Conservation (phyloP, 2,888 invertebrate genomes). For the Onchidella celtica region DNA sequence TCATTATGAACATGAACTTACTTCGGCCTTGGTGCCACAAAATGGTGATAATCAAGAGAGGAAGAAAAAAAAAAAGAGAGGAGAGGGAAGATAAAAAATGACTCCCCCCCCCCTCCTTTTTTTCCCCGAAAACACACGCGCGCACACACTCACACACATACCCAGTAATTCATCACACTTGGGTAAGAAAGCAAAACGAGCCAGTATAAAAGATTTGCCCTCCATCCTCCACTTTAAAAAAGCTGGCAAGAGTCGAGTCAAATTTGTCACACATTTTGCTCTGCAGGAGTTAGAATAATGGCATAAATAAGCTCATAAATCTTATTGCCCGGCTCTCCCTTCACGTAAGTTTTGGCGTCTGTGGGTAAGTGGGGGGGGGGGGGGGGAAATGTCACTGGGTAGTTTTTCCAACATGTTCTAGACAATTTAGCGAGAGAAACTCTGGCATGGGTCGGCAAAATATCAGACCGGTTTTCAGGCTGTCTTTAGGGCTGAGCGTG, state of each 20-base stretch:
- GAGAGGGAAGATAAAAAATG: too few relatives aligned
- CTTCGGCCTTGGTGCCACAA: too few relatives aligned
- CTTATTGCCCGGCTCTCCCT: not conserved
- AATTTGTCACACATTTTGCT: not conserved
- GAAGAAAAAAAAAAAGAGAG: too few relatives aligned
- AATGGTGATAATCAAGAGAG: too few relatives aligned
- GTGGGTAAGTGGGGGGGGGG: not conserved
- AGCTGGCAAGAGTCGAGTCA: not conserved
- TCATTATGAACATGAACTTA: too few relatives aligned
- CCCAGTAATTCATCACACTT: too few relatives aligned
- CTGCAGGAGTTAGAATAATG: not conserved
- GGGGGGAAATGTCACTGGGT: not conserved
- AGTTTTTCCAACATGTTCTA: not conserved
- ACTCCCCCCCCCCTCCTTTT: too few relatives aligned
- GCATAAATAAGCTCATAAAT: not conserved
- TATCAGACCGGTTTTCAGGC: not conserved
- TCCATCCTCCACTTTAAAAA: too few relatives aligned
- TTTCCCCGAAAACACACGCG: too few relatives aligned
- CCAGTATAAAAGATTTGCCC: too few relatives aligned
- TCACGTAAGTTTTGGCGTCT: not conserved
- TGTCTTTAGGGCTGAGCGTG: not conserved
- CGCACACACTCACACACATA: too few relatives aligned
- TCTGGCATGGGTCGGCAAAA: not conserved
- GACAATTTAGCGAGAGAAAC: slow-evolving; percentile 7
- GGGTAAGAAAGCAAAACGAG: too few relatives aligned